Conservation (phyloP, 2,797 vertebrate species). For the Lagodon rhomboides region DNA sequence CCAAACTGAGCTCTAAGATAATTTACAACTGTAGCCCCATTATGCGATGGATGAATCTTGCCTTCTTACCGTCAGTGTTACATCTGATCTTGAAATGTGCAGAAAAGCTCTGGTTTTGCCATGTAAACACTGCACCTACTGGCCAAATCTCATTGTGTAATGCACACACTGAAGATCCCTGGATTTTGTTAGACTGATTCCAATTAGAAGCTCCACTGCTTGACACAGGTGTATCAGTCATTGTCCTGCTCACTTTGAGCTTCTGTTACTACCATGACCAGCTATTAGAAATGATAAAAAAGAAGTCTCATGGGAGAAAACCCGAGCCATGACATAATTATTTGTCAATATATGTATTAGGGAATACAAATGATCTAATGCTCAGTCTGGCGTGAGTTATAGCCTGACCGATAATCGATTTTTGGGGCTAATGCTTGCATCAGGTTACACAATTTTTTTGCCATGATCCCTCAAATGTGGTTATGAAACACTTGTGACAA, state of each 20-base stretch:
- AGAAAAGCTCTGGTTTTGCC: neutral
- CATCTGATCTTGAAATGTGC: neutral
- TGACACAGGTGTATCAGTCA: slow-evolving; percentile 8
- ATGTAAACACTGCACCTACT: slow-evolving; percentile 6
- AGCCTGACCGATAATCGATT: too few species aligned
- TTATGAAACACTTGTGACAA: too few species aligned
- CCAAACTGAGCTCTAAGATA: too few species aligned
- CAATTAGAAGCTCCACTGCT: slow-evolving; percentile 7
- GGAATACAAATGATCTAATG: slow-evolving; percentile 31
- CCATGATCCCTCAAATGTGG: too few species aligned
- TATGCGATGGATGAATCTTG: slow-evolving; percentile 2
- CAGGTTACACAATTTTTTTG: too few species aligned
- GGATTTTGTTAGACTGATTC: slow-evolving; percentile 1
- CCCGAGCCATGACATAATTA: slow-evolving; percentile 24
- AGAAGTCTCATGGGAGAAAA: slow-evolving; percentile 16
- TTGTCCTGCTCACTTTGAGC: neutral
- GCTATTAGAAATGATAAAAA: slow-evolving; percentile 24
- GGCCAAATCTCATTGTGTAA: slow-evolving; percentile 5
- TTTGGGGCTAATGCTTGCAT: too few species aligned
- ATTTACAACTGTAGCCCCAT: too few species aligned
- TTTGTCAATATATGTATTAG: slow-evolving; percentile 33
- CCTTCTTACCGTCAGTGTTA: neutral
- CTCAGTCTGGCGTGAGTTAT: neutral
- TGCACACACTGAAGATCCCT: neutral
- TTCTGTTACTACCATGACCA: neutral